Conservation (phyloP, 64 coral and sea anemone genomes). For the Montipora sp. region DNA sequence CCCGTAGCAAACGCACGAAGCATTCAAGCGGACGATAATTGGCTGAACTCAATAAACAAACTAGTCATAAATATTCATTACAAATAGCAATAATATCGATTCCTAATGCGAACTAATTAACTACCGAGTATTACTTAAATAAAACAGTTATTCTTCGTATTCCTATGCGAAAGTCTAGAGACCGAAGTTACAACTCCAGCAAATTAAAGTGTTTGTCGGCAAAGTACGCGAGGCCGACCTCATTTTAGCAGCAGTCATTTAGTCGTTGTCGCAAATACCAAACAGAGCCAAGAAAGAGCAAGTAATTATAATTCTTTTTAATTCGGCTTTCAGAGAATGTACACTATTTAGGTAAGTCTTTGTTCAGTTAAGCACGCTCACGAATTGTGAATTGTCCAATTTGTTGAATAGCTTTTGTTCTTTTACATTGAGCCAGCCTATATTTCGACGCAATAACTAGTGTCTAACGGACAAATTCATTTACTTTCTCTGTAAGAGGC, state of each 20-base stretch:
- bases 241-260: no score
- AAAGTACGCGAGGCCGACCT: no score
- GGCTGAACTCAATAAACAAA: constrained; percentile 18
- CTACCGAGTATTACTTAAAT: neutral
- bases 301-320: constrained; percentile 25
- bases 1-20: constrained; percentile 31
- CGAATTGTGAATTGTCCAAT: neutral
- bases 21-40: neutral
- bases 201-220: no score
- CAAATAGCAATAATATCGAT: constrained; percentile 23
- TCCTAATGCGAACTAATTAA: constrained; percentile 44
- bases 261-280: neutral
- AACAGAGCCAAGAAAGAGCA: neutral
- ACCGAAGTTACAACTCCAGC: neutral
- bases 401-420: neutral
- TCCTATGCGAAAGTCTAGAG: no score
- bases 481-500: neutral
- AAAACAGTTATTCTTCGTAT: neutral
- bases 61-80: constrained; percentile 42
- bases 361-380: neutral
- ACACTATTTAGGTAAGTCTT: neutral
- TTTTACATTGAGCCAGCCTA: neutral
- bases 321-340: constrained; percentile 23
- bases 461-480: neutral
- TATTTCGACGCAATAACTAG: neutral